Evolutionary conservation across 1,140 invertebrate genomes (phyloP), one percentile per base, ranked within the genome.

Genomic region (Doryteuthis pealeii): DNA sequence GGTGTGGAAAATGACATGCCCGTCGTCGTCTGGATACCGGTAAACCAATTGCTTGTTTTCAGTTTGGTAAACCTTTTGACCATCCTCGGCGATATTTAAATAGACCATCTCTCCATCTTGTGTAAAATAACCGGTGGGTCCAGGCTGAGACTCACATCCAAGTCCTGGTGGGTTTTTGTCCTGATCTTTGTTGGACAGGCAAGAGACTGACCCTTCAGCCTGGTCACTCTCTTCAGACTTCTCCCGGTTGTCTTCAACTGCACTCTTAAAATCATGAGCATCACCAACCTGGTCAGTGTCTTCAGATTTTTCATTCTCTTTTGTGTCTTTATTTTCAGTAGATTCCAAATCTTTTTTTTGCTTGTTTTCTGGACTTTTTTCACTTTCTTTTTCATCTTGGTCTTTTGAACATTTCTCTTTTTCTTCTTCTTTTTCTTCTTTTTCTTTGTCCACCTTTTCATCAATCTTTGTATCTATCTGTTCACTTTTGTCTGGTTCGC

Each of bases 381-480:
- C 35, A 5, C 10, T 40, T 10, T 40, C 35, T 40, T 40, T 40
- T 66, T n/a, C 70, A 45, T 77, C 72, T 12, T 40, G 4, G 3
- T 5, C 4, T 10, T 10, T 40, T 40, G n/a, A n/a, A n/a, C n/a
- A n/a, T n/a, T n/a, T 79, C 69, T 80, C 69, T 12, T 33, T 58
- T 35, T 67, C 79, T 22, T n/a, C 70, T 54, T 77, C 72, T 12
- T 40, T 10, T 40, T 5, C 4, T 10, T 10, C 10, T 40, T 40
- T 40, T 40, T 40, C 35, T 40, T 40, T 10, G 3, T 40, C 35
- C 10, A 5, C 35, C 35, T 40, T 40, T 5, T 40, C 10, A 40
- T 40, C 35, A 40, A 40, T 40, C 10, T 3, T 40, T 40, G 10
- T 40, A 10, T 3, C 35, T 40, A 5, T 40, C 35, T 40, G 3